Conservation (phyloP, 2,113 vertebrate genomes). For the Nannospalax galili region DNA sequence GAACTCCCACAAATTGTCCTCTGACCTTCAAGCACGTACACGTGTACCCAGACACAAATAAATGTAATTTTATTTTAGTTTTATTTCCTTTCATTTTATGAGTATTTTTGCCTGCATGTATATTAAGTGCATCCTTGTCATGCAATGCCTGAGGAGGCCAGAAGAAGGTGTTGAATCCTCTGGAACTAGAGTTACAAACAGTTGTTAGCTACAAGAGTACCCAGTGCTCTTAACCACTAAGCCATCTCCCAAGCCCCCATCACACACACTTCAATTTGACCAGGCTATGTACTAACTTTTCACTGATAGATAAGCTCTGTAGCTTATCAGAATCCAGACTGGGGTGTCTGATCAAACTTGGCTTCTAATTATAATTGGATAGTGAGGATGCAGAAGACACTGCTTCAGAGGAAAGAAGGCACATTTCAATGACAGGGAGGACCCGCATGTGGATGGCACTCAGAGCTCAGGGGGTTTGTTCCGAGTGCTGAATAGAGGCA, state of each 20-base stretch:
- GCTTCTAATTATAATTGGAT: not conserved
- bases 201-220: too few relatives aligned
- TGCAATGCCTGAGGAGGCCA: too few relatives aligned
- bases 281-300: not conserved
- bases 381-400: not conserved
- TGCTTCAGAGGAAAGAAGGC: not conserved
- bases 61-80: not conserved
- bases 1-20: not conserved
- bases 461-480: not conserved
- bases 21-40: not conserved
- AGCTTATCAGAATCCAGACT: not conserved
- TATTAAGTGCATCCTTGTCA: too few relatives aligned
- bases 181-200: too few relatives aligned
- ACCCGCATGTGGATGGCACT: not conserved
- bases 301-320: not conserved
- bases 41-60: not conserved
- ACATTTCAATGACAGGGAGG: not conserved
- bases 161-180: too few relatives aligned
- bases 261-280: not conserved
- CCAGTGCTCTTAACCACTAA: too few relatives aligned
- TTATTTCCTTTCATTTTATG: too few relatives aligned
- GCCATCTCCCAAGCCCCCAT: too few relatives aligned
- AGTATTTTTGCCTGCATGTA: too few relatives aligned
- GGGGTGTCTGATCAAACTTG: not conserved
- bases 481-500: not conserved